Evolutionary conservation across 2,113 vertebrate genomes (phyloP), one percentile per base, ranked within the genome.

Genomic region (Tylochromis polylepis): DNA sequence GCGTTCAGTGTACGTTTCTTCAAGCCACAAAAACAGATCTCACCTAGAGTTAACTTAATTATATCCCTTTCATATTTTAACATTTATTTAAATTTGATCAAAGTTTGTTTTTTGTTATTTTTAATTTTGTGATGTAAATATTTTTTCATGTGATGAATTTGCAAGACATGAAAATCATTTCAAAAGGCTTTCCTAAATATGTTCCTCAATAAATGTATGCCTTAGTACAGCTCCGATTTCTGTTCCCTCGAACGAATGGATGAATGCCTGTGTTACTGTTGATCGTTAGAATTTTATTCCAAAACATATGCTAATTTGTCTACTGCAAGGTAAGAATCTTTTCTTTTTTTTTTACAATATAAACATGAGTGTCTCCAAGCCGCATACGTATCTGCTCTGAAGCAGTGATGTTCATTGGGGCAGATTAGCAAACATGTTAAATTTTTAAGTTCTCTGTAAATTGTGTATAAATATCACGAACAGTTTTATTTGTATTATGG

Each of bases 381-480:
- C 82, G 55, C 78, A 82, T 85, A 86, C 87, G 81, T 88, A 59
- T 88, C 78, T 46, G 58, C 75, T 85, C 62, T 87, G 67, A 65
- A 84, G 70, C 85, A 79, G 82, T 34, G n/a, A 34, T 83, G 65
- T 84, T 11, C 83, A 80, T 49, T 90, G 36, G 80, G 91, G 60
- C 75, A 83, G 24, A 89, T 91, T 55, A 89, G 82, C 55, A 85
- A 89, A 85, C 88, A 82, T 84, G 91, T 89, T 12, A 86, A 58
- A 84, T 67, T 75, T 88, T 81, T 41, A 86, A 89, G 65, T 81
- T 92, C 43, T 91, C 88, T 96, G 95, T 96, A 95, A 94, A 96
- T 95, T 89, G 91, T 96, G 94, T 96, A 95, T 82, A 95, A 93
- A 94, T 87, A 89, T 90, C 82, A 87, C 65, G 31, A 93, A 90